phyloP scores from a whole-genome alignment of 2,888 invertebrate species.

The Drosophila siamana region DNA sequence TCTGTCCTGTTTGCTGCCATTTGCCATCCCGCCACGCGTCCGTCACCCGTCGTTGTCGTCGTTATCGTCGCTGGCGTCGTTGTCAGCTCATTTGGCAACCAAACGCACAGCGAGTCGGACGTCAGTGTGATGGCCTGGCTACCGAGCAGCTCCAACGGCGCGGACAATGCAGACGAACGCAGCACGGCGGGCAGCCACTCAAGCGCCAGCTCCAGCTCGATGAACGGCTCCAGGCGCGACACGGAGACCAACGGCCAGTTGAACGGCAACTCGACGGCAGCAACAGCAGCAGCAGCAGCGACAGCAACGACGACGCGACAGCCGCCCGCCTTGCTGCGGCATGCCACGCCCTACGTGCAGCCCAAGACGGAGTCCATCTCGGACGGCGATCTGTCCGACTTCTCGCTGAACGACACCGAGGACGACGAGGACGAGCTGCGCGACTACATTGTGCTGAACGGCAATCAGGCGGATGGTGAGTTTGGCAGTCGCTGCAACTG shows the following conservation, averaged over 20 bases:
- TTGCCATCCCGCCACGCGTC: too few species aligned
- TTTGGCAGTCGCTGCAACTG: too few species aligned
- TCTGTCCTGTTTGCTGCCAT: too few species aligned
- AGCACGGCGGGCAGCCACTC: constrained; percentile 68
- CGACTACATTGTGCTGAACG: constrained; percentile 66
- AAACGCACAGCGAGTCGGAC: constrained; percentile 23
- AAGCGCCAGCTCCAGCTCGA: constrained; percentile 46
- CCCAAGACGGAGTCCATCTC: constrained; percentile 84
- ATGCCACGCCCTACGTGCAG: constrained; percentile 67
- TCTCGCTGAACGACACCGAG: constrained; percentile 92
- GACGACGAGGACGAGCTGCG: constrained; percentile 88
- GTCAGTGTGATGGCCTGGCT: constrained; percentile 65
- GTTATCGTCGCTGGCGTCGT: too few species aligned
- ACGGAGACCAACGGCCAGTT: neutral
- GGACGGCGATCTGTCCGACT: constrained; percentile 86
- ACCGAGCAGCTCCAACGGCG: constrained; percentile 62
- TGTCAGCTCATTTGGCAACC: constrained; percentile 31
- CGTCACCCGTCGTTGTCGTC: too few species aligned
- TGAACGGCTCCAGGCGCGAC: constrained; percentile 6
- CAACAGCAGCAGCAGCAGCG: neutral
- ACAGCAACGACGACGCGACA: neutral
- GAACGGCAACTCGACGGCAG: neutral
- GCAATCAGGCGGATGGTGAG: constrained; percentile 74
- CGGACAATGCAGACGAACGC: constrained; percentile 70
- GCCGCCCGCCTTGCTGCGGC: constrained; percentile 54